Conservation (phyloP, 2,113 vertebrate genomes). For the Chelonoidis abingdonii region DNA sequence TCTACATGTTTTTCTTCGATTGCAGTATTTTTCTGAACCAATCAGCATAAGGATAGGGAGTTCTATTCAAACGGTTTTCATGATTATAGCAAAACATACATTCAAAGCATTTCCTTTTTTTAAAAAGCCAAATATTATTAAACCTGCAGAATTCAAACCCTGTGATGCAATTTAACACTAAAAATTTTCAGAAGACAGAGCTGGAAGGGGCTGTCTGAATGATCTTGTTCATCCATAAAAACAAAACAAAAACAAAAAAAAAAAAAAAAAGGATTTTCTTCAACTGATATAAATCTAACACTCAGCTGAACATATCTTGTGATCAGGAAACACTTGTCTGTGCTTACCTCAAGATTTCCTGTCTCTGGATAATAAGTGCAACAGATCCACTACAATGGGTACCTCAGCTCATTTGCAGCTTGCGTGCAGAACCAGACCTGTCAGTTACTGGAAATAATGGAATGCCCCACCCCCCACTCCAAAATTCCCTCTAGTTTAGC, state of each 20-base stretch:
- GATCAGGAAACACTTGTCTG: neutral
- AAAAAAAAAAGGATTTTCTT: neutral
- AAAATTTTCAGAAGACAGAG: neutral
- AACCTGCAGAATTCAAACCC: neutral
- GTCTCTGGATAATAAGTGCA: neutral
- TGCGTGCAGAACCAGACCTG: conserved; percentile 14
- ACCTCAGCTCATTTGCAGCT: neutral
- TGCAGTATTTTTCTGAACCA: neutral
- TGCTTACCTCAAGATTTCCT: neutral
- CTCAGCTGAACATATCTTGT: neutral
- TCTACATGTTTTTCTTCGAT: neutral
- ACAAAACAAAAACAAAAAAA: neutral
- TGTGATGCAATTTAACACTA: neutral
- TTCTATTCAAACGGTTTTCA: neutral
- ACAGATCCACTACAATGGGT: neutral
- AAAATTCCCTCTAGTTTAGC: neutral
- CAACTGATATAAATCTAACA: neutral
- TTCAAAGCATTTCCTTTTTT: neutral
- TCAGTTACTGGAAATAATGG: neutral
- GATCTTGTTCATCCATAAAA: neutral
- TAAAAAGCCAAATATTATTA: neutral
- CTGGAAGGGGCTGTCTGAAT: accelerated
- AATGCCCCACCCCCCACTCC: neutral
- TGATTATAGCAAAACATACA: neutral
- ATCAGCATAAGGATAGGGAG: neutral